Base-by-base conservation (phyloP, 2,113 vertebrate genomes). In the Chaetodon trifascialis region DNA sequence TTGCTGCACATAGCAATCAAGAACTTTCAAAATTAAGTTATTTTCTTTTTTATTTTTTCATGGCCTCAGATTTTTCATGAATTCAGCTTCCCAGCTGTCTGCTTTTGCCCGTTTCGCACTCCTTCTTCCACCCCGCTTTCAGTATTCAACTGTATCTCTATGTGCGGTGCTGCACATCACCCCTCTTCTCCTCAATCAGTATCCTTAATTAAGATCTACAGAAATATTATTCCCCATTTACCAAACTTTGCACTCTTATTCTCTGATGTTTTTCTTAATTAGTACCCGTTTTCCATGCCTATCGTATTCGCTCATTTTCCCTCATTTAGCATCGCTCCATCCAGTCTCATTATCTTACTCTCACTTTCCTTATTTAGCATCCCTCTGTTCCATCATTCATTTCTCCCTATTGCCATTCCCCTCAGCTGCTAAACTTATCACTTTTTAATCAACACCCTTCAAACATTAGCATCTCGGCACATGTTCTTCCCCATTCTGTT, bases 171-270 rank as follows among this genome's bases (percentile, higher is more conserved):
- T 14, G 44, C 63, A 70, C 65, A 83, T 85, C 68, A 59, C 2
- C 14, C n/a, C 38, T 63, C 49, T 80, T 80, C 63, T 71, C 44
- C 54, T 86, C 58, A 79, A 76, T 89, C 76, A 73, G 68, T 82
- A 75, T 72, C 73, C 56, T 76, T 89, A 76, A 91, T 89, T 89
- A 84, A 86, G 76, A 89, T 85, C 83, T 80, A 55, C 71, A 85
- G 73, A 84, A 82, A 88, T 81, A 76, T 79, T 76, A 88, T 83
- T 88, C 82, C 80, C 65, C 79, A 76, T 88, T 84, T 81, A 81
- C 66, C 79, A 85, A 85, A 84, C 75, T 82, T 84, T 80, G 70
- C 67, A 70, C 47, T 82, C 44, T 79, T 79, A 56, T 69, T 87
- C 74, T 81, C 71, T 80, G 68, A 80, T 85, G 56, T 85, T 84